Evolutionary conservation across 2,888 invertebrate species (phyloP), one percentile per base, ranked within the genome.

Genomic region (Corbicula japonica): DNA sequence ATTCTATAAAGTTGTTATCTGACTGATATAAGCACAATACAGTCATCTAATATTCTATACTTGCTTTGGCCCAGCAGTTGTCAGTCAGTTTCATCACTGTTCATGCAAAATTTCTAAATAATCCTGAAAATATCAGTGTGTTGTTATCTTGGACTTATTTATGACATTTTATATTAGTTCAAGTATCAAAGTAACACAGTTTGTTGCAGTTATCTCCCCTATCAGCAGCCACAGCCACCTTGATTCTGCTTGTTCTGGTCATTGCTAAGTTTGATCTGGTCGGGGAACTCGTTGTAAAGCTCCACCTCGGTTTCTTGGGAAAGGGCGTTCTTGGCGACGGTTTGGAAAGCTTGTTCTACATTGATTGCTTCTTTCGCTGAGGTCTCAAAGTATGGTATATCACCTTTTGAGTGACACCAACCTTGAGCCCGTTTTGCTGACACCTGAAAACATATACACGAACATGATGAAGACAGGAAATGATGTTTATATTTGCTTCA

Each of bases 341-440:
- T 98, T 94, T 98, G 97, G 95, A 99, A 99, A 88, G 99, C 99
- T 94, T 98, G 96, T 94, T 99, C 99, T 72, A 99, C 99, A 93
- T 99, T 99, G 88, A 98, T 96, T 77, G 98, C 99, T 94, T 99
- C 99, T 95, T 99, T 99, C 89, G 99, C 99, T 93, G 98, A 98
- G 66, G 99, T 99, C 95, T 99, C 99, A 94, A 98, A 99, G 94
- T 99, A 99, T 56, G 99, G 99, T 93, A 99, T 98, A 94, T 98
- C 97, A 94, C 99, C 99, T 95, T 99, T 99, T 90, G 96, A 96
- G 94, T 98, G 98, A 95, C 99, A 99, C 99, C 99, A 99, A 92
- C 98, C 98, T 93, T 99, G 98, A 63, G 99, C 93, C 69, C 94
- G 86, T 79, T 94, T 93, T 32, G 92, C 91, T 28, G 93, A 91